Percentiles rank a stretch among this genome's conserved stretches.
These are phyloP conservation scores for Pantherophis guttatus DNA, from an alignment of 2,113 vertebrate species.

Conservation along the genomic window DNA sequence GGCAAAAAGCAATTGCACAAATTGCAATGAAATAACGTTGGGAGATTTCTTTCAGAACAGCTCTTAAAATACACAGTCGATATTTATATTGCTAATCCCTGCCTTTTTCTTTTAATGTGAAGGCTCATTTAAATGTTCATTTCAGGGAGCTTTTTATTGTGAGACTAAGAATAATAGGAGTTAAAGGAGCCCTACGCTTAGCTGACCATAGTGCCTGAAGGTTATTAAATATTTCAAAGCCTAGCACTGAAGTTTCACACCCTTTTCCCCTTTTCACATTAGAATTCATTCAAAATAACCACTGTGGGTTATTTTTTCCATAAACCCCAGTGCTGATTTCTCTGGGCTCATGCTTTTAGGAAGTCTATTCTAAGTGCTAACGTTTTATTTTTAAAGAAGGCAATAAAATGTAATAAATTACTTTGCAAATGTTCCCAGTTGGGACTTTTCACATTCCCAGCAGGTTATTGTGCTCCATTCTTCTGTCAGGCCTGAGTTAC, in stretches of 20 bases:
- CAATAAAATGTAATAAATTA: neutral
- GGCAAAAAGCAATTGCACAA: conserved; percentile 16
- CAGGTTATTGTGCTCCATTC: fast-evolving
- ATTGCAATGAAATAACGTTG: conserved; percentile 1
- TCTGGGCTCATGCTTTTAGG: neutral
- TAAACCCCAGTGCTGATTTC: neutral
- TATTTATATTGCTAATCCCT: conserved; percentile 5
- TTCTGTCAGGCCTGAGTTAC: neutral
- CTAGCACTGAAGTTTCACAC: neutral
- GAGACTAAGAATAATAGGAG: neutral
- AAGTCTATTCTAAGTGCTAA: neutral
- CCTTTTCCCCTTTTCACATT: neutral
- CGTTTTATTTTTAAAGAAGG: neutral
- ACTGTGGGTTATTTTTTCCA: neutral
- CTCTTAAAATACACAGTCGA: neutral
- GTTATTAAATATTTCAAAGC: conserved; percentile 33
- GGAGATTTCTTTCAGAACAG: neutral
- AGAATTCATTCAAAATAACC: neutral
- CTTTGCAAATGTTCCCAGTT: neutral
- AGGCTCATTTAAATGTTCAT: neutral
- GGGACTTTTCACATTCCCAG: conserved; percentile 3
- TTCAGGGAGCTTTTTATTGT: neutral
- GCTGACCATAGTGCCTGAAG: neutral
- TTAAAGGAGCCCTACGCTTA: neutral
- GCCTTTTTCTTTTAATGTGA: neutral